These are phyloP conservation scores for Pantherophis guttatus DNA, from an alignment of 2,113 vertebrate species.

Conservation along the genomic window DNA sequence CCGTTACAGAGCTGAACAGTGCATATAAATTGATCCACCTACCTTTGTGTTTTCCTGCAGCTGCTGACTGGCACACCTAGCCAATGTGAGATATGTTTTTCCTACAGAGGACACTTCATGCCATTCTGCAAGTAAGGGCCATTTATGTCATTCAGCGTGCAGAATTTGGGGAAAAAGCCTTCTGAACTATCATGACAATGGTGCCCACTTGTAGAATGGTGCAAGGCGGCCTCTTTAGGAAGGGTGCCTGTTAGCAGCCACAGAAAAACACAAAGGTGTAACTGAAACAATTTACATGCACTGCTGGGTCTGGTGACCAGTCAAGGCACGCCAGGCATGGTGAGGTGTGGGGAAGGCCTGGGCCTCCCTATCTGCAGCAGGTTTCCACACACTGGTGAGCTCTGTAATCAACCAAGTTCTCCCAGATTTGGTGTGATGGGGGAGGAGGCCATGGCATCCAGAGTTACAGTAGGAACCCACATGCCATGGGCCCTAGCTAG, in stretches of 20 bases:
- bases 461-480: background rate
- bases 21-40: background rate
- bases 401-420: background rate
- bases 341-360: background rate
- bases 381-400: background rate
- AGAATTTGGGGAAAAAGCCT: background rate
- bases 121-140: background rate
- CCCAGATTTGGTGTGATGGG: background rate
- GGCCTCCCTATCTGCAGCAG: background rate
- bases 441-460: background rate
- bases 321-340: background rate
- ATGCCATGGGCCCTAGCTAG: background rate
- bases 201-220: background rate
- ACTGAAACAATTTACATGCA: background rate
- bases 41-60: background rate
- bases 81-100: background rate
- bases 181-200: background rate
- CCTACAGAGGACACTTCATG: background rate
- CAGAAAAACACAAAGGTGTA: background rate
- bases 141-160: background rate
- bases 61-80: background rate
- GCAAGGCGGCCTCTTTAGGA: background rate
- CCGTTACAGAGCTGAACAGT: background rate
- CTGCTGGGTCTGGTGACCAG: background rate
- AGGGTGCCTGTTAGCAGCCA: background rate